Evolutionary conservation across 2,113 vertebrate genomes (phyloP), one percentile per base, ranked within the genome.

Genomic region (Nothoprocta pentlandii): DNA sequence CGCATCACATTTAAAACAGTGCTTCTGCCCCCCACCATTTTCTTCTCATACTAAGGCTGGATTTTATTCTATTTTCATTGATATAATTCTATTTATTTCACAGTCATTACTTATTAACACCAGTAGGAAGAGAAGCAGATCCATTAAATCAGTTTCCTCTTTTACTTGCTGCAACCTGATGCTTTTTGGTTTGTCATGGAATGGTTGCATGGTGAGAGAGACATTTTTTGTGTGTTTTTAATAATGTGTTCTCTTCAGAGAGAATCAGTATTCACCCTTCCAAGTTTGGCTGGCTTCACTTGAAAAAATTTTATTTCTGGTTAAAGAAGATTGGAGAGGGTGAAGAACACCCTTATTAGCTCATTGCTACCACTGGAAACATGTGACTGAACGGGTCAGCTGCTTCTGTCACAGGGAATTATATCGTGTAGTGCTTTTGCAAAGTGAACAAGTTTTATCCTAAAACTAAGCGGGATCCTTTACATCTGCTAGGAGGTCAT

Each of bases 191-290:
- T 96, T 95, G 88, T 76, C 85, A 86, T 88, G 90, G 95, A 91
- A 92, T 78, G 66, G 69, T 71, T 90, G 64, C 88, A 92, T 56
- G 53, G 87, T 62, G 90, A 95, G 87, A 87, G 59, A 95, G 51
- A 88, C 34, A 93, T 80, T 88, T 81, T 63, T 93, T 95, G 47
- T 97, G 73, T 95, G 93, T 94, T 94, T 94, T 95, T 95, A 96
- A 97, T 97, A 95, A 97, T 53, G 73, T 94, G 93, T 93, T 94
- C 94, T 88, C 80, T 88, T 93, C 58, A 75, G 53, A 89, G 32
- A 89, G 47, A 88, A 51, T 86, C 93, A 92, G 61, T 88, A 88
- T 88, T 92, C 85, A 73, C 39, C 56, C 69, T 94, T 74, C 34
- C 62, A 49, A 71, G 42, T 78, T 93, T 79, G 56, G 51, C 61